A percentile compares a stretch with the other conserved stretches of the same genome.
These are phyloP conservation scores for Tragelaphus buxtoni DNA, from an alignment of 2,113 vertebrate species.

Conservation along the genomic window DNA sequence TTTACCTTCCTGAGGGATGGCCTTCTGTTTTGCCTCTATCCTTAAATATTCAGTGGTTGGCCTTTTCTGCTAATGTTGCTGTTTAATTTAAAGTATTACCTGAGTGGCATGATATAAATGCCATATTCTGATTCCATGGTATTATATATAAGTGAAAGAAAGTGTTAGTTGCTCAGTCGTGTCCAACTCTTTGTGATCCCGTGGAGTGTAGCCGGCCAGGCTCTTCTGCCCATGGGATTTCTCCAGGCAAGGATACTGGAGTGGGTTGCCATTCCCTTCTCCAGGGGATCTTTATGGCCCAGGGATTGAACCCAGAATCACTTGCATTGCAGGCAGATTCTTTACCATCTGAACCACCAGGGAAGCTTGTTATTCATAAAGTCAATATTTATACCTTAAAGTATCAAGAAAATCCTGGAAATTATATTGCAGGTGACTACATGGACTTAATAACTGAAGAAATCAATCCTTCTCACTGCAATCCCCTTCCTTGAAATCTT, in stretches of 20 bases:
- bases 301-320: background rate
- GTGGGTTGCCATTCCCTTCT: background rate
- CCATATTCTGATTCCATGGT: background rate
- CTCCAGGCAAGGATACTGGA: background rate
- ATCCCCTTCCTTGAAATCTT: background rate
- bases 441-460: background rate
- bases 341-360: background rate
- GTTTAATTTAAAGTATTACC: constrained; percentile 31
- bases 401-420: background rate
- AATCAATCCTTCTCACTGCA: background rate
- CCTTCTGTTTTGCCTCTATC: background rate
- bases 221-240: background rate
- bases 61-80: background rate
- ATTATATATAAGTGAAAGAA: background rate
- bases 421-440: background rate
- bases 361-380: background rate
- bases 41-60: background rate
- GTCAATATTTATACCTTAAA: background rate
- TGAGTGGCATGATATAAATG: constrained; percentile 11
- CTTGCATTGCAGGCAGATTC: background rate
- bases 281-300: background rate
- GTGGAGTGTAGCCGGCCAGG: background rate
- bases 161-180: background rate
- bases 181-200: background rate
- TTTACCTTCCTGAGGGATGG: background rate